These are phyloP conservation scores for Siphlonurus alternatus DNA, from an alignment of 2,888 invertebrate genomes.

Conservation along the genomic window DNA sequence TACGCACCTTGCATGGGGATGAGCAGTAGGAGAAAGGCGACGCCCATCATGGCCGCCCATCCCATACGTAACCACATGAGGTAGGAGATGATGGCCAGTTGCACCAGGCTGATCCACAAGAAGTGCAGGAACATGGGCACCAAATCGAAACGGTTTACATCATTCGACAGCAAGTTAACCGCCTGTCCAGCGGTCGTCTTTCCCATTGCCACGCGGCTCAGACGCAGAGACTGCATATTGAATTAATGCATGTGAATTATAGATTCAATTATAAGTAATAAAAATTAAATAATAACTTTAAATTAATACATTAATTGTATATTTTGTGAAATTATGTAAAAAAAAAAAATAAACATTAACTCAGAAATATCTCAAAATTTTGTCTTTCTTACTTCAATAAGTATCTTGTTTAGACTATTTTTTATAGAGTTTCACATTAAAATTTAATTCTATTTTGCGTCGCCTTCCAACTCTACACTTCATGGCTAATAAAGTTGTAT, in stretches of 20 bases:
- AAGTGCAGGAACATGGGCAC: constrained; percentile 79
- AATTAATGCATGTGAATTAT: too few species aligned
- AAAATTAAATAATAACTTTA: not conserved
- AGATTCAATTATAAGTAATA: too few species aligned
- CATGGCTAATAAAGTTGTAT: too few species aligned
- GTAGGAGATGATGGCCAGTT: constrained; percentile 60
- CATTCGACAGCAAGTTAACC: constrained; percentile 89
- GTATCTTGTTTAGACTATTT: too few species aligned
- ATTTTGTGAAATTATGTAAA: not conserved
- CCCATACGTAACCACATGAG: constrained; percentile 56
- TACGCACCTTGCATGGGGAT: constrained; percentile 60
- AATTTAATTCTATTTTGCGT: too few species aligned
- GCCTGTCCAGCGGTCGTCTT: constrained; percentile 54
- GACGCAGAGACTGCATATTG: constrained; percentile 33
- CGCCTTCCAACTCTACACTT: too few species aligned
- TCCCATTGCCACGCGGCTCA: constrained; percentile 66
- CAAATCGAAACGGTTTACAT: constrained; percentile 84
- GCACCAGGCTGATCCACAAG: constrained; percentile 77
- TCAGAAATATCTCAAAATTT: not conserved
- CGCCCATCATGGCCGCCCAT: constrained; percentile 49
- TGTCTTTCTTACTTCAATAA: too few species aligned
- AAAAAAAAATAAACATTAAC: not conserved
- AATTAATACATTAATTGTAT: too few species aligned
- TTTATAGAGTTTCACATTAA: too few species aligned
- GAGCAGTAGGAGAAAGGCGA: constrained; percentile 48